Percentiles rank a stretch among this genome's conserved stretches.
phyloP scores from a whole-genome alignment of 2,888 invertebrate genomes.

The Cheilosia pagana region DNA sequence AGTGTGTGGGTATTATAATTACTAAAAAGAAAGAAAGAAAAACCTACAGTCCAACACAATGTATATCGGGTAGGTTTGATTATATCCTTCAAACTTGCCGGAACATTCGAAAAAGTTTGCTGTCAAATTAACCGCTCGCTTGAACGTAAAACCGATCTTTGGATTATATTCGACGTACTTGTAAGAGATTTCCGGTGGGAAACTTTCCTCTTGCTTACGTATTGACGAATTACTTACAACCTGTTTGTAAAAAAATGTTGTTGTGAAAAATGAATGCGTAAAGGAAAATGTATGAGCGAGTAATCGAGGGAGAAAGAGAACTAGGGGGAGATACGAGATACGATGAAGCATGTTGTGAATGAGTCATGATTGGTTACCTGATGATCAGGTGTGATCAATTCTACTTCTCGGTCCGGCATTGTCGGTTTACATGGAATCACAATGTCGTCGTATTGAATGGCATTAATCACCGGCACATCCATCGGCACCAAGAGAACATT shows the following conservation, averaged over 20 bases:
- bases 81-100: constrained; percentile 9
- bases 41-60: constrained; percentile 58
- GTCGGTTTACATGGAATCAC: constrained; percentile 87
- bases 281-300: constrained; percentile 21
- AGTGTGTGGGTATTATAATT: constrained; percentile 1
- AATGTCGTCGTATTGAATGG: constrained; percentile 83
- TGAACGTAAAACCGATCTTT: constrained; percentile 78
- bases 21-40: not conserved
- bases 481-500: constrained; percentile 83
- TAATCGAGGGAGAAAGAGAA: constrained; percentile 5
- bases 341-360: constrained; percentile 17
- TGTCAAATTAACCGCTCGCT: constrained; percentile 48
- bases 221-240: constrained; percentile 76
- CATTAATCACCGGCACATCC: constrained; percentile 80
- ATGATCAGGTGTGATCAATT: constrained; percentile 81
- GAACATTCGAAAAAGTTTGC: constrained; percentile 26
- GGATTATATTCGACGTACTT: constrained; percentile 77
- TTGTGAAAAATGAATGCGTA: constrained; percentile 34
- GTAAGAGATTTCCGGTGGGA: constrained; percentile 76
- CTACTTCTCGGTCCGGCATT: constrained; percentile 85
- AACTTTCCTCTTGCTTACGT: constrained; percentile 71
- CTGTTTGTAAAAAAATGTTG: constrained; percentile 58
- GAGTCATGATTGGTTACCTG: constrained; percentile 79
- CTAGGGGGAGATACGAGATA: constrained; percentile 4
- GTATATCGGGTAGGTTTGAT: constrained; percentile 34